Base-by-base conservation (phyloP, 2,113 vertebrate genomes). In the Sterrhoptilus dennistouni region DNA sequence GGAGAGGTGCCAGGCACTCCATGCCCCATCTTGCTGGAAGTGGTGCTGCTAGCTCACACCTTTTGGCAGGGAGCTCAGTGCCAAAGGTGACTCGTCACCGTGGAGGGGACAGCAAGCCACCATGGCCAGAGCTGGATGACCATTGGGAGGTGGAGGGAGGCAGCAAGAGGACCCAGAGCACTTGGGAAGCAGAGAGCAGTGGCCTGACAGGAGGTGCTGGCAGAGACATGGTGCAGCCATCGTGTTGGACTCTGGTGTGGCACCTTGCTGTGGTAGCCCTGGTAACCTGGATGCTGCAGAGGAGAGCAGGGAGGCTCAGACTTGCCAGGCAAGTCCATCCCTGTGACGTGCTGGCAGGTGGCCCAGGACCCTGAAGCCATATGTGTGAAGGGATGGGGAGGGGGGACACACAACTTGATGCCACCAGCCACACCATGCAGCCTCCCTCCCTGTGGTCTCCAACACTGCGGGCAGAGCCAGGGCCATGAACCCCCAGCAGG, bases 261-360 rank as follows among this genome's bases (percentile, higher is more conserved):
- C 40, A 40, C 70, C 33, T 40, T 4, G 4, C 68, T 0, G 0
- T 0, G 10, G 60, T 23, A 25, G 52, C 2, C 0, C 3, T 1
- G 1, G 64, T 4, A 1, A 52, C 50, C 50, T 28, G 78, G 56
- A 45, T 2, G 20, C 42, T 29, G 9, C 1, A 2, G 70, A 65
- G 54, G 45, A 82, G 7, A 21, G 61, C 2, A 2, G 29, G 63
- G 83, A 79, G 47, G 57, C 42, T 74, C 59, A 60, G 60, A 57
- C 10, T 23, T 60, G 59, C 35, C 17, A 4, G 52, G 36, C 1
- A 63, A 42, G 38, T 42, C n/a, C 52, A 24, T 27, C 80, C 35
- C 52, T 50, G 70, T 22, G 66, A 68, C 0, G 0, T 11, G 10
- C 65, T 65, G n/a, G n/a, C 6, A 8, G 50, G 29, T 4, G 4